Conservation (phyloP, 2,888 invertebrate species). For the Crocallis elinguaria region DNA sequence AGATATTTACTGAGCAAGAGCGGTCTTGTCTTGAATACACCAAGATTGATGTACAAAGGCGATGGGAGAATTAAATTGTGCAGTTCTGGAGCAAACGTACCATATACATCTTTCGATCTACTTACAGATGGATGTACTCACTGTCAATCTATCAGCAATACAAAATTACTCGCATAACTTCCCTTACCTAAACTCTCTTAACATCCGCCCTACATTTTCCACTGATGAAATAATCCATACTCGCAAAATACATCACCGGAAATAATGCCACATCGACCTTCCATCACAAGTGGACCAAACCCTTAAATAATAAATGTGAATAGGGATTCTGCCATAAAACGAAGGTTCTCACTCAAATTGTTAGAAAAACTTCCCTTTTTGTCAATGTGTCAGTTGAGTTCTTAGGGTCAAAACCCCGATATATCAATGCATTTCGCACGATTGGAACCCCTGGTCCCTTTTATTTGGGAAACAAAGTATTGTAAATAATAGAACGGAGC, state of each 20-base stretch:
- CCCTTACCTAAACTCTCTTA: too few species aligned
- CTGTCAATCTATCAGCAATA: too few species aligned
- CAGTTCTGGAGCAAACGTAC: too few species aligned
- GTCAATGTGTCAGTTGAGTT: slow-evolving; percentile 34
- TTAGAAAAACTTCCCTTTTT: slow-evolving; percentile 30
- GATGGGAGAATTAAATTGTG: too few species aligned
- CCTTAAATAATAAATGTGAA: slow-evolving; percentile 33
- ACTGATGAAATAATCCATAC: slow-evolving; percentile 3
- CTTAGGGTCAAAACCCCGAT: slow-evolving; percentile 40
- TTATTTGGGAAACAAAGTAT: slow-evolving; percentile 38
- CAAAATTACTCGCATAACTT: not conserved
- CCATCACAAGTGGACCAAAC: slow-evolving; percentile 3
- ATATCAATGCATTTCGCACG: slow-evolving; percentile 48
- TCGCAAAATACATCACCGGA: slow-evolving; percentile 3
- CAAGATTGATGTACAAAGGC: too few species aligned
- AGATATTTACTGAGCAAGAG: too few species aligned
- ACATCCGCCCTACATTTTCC: not conserved
- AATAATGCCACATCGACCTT: not conserved
- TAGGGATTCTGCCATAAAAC: slow-evolving; percentile 31
- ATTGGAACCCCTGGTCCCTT: slow-evolving; percentile 33
- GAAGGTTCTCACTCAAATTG: slow-evolving; percentile 34
- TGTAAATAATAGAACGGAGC: slow-evolving; percentile 43
- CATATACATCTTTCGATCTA: too few species aligned
- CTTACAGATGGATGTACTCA: too few species aligned
- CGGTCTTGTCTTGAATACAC: too few species aligned